phyloP scores from a whole-genome alignment of 2,113 vertebrate genomes.

The Chinchilla lanigera region DNA sequence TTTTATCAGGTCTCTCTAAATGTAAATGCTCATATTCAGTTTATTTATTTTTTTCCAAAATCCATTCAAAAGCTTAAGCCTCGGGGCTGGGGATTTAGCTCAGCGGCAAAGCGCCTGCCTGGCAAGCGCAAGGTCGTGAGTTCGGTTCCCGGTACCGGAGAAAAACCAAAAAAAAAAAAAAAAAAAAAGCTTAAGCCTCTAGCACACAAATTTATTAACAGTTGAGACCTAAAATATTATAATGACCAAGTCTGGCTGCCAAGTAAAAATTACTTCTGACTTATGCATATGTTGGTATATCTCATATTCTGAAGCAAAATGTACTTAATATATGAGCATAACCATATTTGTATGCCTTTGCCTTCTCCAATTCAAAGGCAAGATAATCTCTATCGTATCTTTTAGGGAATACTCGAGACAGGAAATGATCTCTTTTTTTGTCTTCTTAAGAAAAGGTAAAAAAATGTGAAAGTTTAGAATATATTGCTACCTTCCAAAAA shows the following conservation, averaged over 20 bases:
- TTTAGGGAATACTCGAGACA: not conserved
- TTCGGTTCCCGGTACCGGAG: too few relatives aligned
- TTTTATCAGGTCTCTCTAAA: not conserved
- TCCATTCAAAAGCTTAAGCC: not conserved
- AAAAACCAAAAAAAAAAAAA: too few relatives aligned
- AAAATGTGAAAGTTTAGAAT: not conserved
- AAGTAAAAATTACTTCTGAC: slow-evolving; percentile 18
- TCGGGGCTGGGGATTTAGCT: too few relatives aligned
- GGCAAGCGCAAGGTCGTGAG: too few relatives aligned
- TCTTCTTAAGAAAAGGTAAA: not conserved
- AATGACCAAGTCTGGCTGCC: not conserved
- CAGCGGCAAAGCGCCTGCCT: too few relatives aligned
- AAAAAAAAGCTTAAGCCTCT: too few relatives aligned
- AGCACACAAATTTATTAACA: not conserved
- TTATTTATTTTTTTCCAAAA: not conserved
- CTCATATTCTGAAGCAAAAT: slow-evolving; percentile 2
- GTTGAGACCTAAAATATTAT: not conserved
- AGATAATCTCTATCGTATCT: not conserved
- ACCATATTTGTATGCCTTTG: not conserved
- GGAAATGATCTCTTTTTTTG: not conserved
- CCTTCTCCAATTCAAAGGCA: not conserved
- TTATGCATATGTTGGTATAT: not conserved
- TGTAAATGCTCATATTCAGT: not conserved
- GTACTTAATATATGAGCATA: not conserved
- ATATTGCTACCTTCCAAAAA: not conserved